These are phyloP conservation scores for Adela reaumurella DNA, from an alignment of 2,888 invertebrate species.

Conservation along the genomic window DNA sequence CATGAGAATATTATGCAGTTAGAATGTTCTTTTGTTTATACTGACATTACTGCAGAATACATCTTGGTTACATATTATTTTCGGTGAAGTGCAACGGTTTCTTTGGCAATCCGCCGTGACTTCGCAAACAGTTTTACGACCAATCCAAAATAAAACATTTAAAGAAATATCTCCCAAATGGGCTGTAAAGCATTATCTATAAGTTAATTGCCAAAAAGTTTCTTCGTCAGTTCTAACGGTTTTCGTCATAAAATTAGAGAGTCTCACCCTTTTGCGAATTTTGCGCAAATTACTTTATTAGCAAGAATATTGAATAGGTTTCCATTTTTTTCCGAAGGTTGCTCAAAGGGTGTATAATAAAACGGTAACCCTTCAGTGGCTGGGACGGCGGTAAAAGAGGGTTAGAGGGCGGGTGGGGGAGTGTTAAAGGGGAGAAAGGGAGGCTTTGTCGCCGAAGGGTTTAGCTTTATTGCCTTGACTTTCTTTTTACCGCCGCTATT, in stretches of 20 bases:
- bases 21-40: too few species aligned
- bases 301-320: constrained; percentile 27
- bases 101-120: too few species aligned
- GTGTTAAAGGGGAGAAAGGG: constrained; percentile 2
- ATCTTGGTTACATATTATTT: too few species aligned
- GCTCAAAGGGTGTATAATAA: not conserved
- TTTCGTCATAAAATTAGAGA: constrained; percentile 31
- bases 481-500: constrained; percentile 22
- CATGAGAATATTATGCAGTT: too few species aligned
- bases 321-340: constrained; percentile 24
- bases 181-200: constrained; percentile 31
- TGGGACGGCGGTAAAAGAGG: constrained; percentile 15
- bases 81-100: too few species aligned
- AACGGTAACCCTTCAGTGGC: constrained; percentile 49
- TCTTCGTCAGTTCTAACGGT: too few species aligned
- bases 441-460: constrained; percentile 43
- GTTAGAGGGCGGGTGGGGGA: too few species aligned
- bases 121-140: too few species aligned
- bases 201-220: constrained; percentile 23
- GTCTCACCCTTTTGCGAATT: constrained; percentile 49
- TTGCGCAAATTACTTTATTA: constrained; percentile 55
- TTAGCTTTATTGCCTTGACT: constrained; percentile 47
- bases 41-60: too few species aligned
- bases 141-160: too few species aligned
- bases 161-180: too few species aligned